Evolutionary conservation across 2,888 invertebrate genomes (phyloP).

Genomic region (Acrocera orbiculus): DNA sequence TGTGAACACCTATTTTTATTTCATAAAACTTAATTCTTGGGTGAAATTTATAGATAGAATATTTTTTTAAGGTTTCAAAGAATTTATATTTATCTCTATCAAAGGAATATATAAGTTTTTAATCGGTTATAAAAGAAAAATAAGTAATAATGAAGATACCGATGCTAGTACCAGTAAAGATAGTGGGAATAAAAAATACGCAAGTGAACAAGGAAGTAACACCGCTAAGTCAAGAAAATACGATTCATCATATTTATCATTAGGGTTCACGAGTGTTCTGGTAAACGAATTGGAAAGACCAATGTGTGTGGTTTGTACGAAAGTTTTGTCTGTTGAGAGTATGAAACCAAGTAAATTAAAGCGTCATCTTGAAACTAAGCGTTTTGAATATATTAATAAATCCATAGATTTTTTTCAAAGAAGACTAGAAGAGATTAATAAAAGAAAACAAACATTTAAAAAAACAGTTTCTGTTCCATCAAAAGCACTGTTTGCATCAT

Average conservation of each 20-base stretch:
- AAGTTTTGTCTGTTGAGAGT: constrained; percentile 10
- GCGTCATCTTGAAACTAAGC: constrained; percentile 11
- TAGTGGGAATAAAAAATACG: constrained; percentile 5
- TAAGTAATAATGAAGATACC: constrained; percentile 9
- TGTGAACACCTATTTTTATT: no score
- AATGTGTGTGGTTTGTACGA: constrained; percentile 9
- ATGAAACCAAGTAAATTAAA: constrained; percentile 12
- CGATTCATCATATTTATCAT: constrained; percentile 9
- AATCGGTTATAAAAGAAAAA: constrained; percentile 13
- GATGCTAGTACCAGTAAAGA: constrained; percentile 8
- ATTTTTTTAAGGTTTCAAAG: constrained; percentile 6
- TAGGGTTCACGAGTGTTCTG: constrained; percentile 8
- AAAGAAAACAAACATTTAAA: constrained; percentile 9
- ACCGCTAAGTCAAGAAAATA: constrained; percentile 9
- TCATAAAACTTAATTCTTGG: constrained; percentile 7
- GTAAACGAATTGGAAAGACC: constrained; percentile 10
- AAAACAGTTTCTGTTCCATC: constrained; percentile 10
- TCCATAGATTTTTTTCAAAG: constrained; percentile 11
- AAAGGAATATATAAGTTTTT: constrained; percentile 8
- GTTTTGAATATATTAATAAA: constrained; percentile 11
- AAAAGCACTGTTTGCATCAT: constrained; percentile 12
- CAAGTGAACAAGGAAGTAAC: constrained; percentile 7
- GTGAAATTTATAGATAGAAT: constrained; percentile 5
- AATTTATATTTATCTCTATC: constrained; percentile 9
- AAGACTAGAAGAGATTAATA: constrained; percentile 11